These are phyloP conservation scores for Tholera decimalis DNA, from an alignment of 2,888 invertebrate species.

Conservation along the genomic window DNA sequence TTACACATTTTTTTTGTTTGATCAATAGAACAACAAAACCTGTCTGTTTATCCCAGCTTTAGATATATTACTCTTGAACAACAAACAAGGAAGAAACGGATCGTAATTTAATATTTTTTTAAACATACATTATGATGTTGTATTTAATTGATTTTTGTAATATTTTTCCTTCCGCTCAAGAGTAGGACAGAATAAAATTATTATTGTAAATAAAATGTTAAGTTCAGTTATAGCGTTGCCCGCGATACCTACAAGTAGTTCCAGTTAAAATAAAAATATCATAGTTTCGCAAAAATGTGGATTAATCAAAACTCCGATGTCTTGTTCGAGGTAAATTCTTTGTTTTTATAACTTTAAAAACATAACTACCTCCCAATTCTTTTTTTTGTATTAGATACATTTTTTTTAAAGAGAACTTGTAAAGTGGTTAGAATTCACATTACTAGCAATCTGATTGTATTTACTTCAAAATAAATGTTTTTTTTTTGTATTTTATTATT, in stretches of 20 bases:
- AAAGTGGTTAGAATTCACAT: neutral
- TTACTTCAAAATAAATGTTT: too few species aligned
- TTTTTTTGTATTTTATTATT: neutral
- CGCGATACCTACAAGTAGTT: slow-evolving; percentile 53
- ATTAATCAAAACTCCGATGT: slow-evolving; percentile 69
- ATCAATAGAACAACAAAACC: slow-evolving; percentile 12
- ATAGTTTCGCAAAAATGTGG: slow-evolving; percentile 66
- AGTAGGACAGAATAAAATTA: slow-evolving; percentile 61
- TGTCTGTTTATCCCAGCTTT: slow-evolving; percentile 66
- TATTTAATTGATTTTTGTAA: slow-evolving; percentile 68
- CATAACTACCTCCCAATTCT: too few species aligned
- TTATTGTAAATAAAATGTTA: slow-evolving; percentile 55
- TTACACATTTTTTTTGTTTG: neutral
- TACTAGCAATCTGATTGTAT: too few species aligned
- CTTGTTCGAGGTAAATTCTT: slow-evolving; percentile 71
- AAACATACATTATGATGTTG: slow-evolving; percentile 60
- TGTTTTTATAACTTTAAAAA: too few species aligned
- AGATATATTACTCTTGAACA: slow-evolving; percentile 54
- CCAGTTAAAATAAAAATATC: slow-evolving; percentile 21
- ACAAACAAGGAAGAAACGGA: slow-evolving; percentile 71
- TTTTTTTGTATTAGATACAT: neutral
- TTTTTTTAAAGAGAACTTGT: neutral
- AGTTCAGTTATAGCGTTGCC: slow-evolving; percentile 52
- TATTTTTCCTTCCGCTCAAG: slow-evolving; percentile 69
- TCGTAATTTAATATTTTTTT: slow-evolving; percentile 68